Percentiles rank a stretch among this genome's conserved stretches.
Conservation (phyloP, 2,113 vertebrate species). For the Megaptera novaeangliae region DNA sequence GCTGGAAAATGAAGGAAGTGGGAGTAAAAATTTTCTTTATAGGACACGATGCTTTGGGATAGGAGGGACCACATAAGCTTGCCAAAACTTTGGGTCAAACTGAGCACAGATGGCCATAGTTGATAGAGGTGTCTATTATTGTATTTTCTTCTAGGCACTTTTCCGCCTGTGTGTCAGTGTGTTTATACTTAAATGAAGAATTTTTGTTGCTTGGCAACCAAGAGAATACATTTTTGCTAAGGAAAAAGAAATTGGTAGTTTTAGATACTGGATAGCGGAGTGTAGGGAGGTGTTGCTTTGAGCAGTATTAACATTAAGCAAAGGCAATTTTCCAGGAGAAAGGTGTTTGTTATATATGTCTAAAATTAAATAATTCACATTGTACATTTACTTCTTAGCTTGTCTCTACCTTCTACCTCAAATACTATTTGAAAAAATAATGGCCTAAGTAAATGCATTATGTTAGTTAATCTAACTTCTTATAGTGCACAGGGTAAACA, state of each 20-base stretch:
- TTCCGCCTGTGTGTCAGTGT: background rate
- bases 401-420: background rate
- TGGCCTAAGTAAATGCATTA: background rate
- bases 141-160: conserved; percentile 57
- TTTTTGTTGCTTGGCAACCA: conserved; percentile 5
- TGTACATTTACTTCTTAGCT: background rate
- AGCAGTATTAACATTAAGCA: background rate
- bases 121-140: conserved; percentile 82
- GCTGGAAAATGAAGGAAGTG: conserved; percentile 69
- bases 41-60: conserved; percentile 64
- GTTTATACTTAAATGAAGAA: background rate
- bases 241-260: background rate
- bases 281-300: background rate
- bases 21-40: conserved; percentile 67
- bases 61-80: conserved; percentile 56
- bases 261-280: background rate
- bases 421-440: background rate
- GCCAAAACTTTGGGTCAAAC: conserved; percentile 74
- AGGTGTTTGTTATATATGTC: background rate
- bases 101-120: conserved; percentile 82
- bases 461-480: background rate
- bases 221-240: background rate
- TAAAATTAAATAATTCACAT: background rate
- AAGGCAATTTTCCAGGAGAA: background rate
- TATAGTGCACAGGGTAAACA: background rate